Base-by-base conservation (phyloP, 2,113 vertebrate genomes). In the Daphoenositta chrysoptera region DNA sequence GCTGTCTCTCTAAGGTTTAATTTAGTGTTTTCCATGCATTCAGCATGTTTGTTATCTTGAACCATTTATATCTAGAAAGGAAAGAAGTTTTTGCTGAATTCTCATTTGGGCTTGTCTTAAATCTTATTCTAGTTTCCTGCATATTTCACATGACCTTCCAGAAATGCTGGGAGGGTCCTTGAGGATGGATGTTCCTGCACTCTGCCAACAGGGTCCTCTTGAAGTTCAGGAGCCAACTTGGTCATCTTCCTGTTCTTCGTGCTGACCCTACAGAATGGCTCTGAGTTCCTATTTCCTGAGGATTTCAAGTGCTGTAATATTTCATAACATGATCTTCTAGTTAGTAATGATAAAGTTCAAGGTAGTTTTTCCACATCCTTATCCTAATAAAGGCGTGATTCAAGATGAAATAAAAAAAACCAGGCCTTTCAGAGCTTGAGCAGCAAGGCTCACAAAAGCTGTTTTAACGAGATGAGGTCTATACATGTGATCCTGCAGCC, bases 21-120 rank as follows among this genome's bases (percentile, higher is more conserved):
- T 95, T 91, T 89, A 53, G 47, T 47, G 31, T 87, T 72, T 96
- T 91, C 47, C 61, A 39, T 61, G 69, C 70, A 61, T 93, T 94
- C 95, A 96, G 51, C 57, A 13, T 64, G 45, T 94, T 96, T 92
- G n/a, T 96, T 95, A 82, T 93, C 72, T 82, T 53, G 37, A 37
- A 79, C 45, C 73, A 35, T 93, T 96, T 95, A 42, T 96, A 87
- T 92, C 95, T 96, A 72, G 37, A 93, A 80, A 89, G 95, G 96
- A 95, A 97, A 96, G 64, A 53, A 7, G 5, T 48, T 97, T 96
- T 92, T 96, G 96, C 92, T 94, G 94, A 96, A 76, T 89, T 81
- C 57, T 95, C 61, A 69, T 60, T 95, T 89, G 87, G 63, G 19
- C 39, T 86, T 64, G 60, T 89, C 90, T 95, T 89, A 94, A 93